Evolutionary conservation across 2,888 invertebrate genomes (phyloP), one percentile per base, ranked within the genome.

Genomic region (Nebria brevicollis): DNA sequence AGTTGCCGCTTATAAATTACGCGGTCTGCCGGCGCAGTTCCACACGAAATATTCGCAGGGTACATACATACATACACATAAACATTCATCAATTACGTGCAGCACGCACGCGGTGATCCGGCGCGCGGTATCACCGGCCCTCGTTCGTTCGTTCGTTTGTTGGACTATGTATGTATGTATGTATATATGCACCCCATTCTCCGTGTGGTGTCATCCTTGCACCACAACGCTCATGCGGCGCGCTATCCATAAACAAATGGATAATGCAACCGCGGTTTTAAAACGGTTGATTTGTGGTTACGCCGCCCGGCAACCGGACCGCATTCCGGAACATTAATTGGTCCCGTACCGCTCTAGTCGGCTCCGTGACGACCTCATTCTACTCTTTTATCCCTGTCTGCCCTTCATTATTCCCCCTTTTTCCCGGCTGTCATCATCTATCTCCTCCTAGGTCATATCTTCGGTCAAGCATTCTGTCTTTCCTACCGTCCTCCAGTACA

Each of bases 1-100:
- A 79, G 79, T 79, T 79, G 73, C 79, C 79, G 79, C 79, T 74
- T 79, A 79, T 79, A 79, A 79, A 79, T 79, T 74, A 79, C 79
- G 75, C 66, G 75, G 75, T 78, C 78, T 73, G 65, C 78, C 75
- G 79, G 79, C 75, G 75, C 79, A 79, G 79, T 79, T 75, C 66
- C 78, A 78, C 42, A 68, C 79, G 75, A 79, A 79, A 79, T 79
- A 79, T 79, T 79, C 73, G 79, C 79, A 79, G 79, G 79, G 75
- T 74, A 54, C 54, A 79, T 74, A 54, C 54, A 54, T 54, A 54
- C 54, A 54, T 54, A 54, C 54, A 54, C 54, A 54, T 13, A 74
- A 74, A 79, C 79, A 79, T 79, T 74, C 79, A 79, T 79, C 79
- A 79, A 79, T 79, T 79, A 75, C 75, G 79, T 74, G 79, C 74